A percentile compares a stretch with the other conserved stretches of the same genome.
phyloP scores from a whole-genome alignment of 2,797 vertebrate species.

The Zenarchopterus dispar region DNA sequence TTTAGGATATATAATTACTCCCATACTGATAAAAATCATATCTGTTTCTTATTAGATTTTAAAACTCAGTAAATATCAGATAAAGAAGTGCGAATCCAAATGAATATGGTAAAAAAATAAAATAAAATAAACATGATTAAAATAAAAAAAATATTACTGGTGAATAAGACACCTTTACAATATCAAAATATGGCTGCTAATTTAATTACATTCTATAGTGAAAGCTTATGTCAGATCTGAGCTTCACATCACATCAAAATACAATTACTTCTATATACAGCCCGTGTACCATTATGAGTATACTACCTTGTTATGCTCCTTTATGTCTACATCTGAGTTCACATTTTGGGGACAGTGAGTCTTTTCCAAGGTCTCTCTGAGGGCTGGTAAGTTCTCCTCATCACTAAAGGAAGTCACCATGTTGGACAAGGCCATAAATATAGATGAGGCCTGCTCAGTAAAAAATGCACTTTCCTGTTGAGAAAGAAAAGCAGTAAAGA shows the following conservation, averaged over 20 bases:
- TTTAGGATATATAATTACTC: no score
- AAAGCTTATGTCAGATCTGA: no score
- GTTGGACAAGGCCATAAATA: conserved; percentile 84
- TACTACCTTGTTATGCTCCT: conserved; percentile 81
- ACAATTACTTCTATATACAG: not conserved
- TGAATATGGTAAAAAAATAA: no score
- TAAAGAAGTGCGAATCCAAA: no score
- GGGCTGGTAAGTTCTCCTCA: conserved; percentile 64
- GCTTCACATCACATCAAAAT: not conserved
- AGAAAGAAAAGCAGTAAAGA: conserved; percentile 4
- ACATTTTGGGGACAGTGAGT: conserved; percentile 72
- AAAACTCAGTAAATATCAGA: no score
- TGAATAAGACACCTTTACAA: no score
- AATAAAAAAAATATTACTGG: no score
- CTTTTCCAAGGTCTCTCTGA: conserved; percentile 75
- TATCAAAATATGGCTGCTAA: no score
- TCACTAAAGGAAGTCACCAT: conserved; percentile 83
- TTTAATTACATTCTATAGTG: no score
- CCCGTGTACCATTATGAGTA: not conserved
- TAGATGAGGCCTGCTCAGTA: conserved; percentile 79
- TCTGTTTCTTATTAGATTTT: no score
- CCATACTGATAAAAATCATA: no score
- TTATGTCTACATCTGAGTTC: conserved; percentile 34
- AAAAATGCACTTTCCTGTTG: conserved; percentile 89
- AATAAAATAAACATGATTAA: no score